Percentiles rank a stretch among this genome's conserved stretches.
Evolutionary conservation across 2,797 vertebrate species (phyloP).

Genomic region (Macropus fuliginosus): DNA sequence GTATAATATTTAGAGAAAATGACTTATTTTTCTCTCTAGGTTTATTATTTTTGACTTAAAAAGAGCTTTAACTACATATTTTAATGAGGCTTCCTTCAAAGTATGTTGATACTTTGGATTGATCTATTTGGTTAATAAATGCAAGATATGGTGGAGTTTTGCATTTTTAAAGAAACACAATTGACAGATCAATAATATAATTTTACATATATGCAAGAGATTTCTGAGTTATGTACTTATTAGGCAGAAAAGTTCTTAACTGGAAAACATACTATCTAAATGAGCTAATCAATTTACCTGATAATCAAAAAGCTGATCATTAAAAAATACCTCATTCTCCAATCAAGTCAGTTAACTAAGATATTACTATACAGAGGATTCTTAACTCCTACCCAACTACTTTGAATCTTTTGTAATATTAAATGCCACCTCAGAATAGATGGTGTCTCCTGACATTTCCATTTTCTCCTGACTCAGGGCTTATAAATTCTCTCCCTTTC

Average conservation of each 20-base stretch:
- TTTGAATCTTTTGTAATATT: background rate
- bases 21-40: background rate
- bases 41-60: background rate
- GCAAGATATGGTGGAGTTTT: background rate
- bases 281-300: background rate
- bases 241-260: background rate
- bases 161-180: background rate
- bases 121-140: background rate
- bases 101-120: background rate
- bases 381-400: background rate
- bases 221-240: background rate
- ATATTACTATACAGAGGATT: background rate
- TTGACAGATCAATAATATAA: background rate
- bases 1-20: background rate
- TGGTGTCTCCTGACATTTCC: background rate
- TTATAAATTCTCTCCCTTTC: background rate
- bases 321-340: background rate
- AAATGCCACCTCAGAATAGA: background rate
- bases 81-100: background rate
- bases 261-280: background rate
- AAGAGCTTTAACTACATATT: background rate
- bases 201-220: background rate
- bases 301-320: background rate
- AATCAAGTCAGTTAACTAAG: background rate
- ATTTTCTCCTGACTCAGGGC: background rate